Evolutionary conservation across 2,797 vertebrate genomes (phyloP).

Genomic region (Acrossocheilus wenchowensis): DNA sequence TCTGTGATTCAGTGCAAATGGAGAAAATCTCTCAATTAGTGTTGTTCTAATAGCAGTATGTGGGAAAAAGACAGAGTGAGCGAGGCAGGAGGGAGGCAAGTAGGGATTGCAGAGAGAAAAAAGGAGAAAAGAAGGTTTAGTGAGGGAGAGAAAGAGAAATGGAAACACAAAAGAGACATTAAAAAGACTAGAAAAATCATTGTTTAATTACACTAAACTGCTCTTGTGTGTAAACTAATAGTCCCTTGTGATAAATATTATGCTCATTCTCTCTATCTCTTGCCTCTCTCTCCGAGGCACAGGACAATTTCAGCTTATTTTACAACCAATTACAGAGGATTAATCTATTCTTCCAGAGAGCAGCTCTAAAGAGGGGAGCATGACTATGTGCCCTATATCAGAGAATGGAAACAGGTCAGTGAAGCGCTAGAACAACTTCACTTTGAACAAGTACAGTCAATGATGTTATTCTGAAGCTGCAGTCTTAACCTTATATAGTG

Average conservation of each 20-base stretch:
- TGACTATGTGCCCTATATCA: slow-evolving; percentile 40
- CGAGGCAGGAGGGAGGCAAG: not conserved
- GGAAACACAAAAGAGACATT: slow-evolving; percentile 43
- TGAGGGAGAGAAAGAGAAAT: slow-evolving; percentile 24
- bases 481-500: not conserved
- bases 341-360: slow-evolving; percentile 53
- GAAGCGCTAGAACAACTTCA: slow-evolving; percentile 14
- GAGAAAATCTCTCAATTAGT: slow-evolving; percentile 42
- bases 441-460: slow-evolving; percentile 13
- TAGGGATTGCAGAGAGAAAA: slow-evolving; percentile 5
- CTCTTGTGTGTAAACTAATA: slow-evolving; percentile 58
- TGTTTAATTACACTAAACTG: slow-evolving; percentile 61
- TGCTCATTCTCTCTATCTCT: slow-evolving; percentile 50
- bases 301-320: slow-evolving; percentile 61
- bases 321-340: slow-evolving; percentile 60
- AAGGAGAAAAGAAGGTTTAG: not conserved
- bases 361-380: slow-evolving; percentile 50
- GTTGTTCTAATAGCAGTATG: slow-evolving; percentile 6
- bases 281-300: slow-evolving; percentile 50
- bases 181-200: slow-evolving; percentile 50
- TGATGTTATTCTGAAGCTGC: not conserved
- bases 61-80: not conserved
- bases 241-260: slow-evolving; percentile 59
- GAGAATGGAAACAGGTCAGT: slow-evolving; percentile 35
- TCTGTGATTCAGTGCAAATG: slow-evolving; percentile 31